A percentile compares a stretch with the other conserved stretches of the same genome.
These are phyloP conservation scores for Musca domestica DNA, from an alignment of 1,140 invertebrate species.

Conservation along the genomic window DNA sequence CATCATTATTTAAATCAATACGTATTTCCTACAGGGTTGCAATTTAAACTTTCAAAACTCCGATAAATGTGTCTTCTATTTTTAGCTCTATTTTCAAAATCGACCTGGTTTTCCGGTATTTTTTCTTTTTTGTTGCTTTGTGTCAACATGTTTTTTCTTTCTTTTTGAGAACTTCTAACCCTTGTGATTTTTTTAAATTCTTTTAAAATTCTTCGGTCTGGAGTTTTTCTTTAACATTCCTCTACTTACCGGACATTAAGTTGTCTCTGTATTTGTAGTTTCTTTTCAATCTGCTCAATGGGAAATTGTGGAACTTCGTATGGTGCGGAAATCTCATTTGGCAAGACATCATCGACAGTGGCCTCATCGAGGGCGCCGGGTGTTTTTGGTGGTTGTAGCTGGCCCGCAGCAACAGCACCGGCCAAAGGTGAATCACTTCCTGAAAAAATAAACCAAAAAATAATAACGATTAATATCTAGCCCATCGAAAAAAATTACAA, in stretches of 20 bases:
- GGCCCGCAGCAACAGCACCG: neutral
- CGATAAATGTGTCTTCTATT: too few relatives aligned
- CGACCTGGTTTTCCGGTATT: too few relatives aligned
- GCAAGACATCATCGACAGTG: constrained; percentile 53
- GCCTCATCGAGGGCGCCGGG: constrained; percentile 32
- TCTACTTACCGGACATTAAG: constrained; percentile 78
- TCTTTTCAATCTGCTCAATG: constrained; percentile 94
- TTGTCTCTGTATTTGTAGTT: constrained; percentile 86
- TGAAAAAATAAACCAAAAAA: constrained; percentile 7
- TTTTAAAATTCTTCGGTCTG: too few relatives aligned
- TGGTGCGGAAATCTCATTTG: constrained; percentile 88
- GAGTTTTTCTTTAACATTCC: neutral
- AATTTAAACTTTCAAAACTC: too few relatives aligned
- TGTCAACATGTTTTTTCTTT: too few relatives aligned
- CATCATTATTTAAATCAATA: too few relatives aligned
- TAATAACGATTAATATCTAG: neutral
- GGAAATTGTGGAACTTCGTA: constrained; percentile 96
- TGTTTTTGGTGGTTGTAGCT: constrained; percentile 8
- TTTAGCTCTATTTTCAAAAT: too few relatives aligned
- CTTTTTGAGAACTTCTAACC: too few relatives aligned
- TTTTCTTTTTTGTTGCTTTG: too few relatives aligned
- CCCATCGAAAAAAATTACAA: neutral
- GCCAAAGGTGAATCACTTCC: constrained; percentile 24
- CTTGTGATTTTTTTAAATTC: too few relatives aligned
- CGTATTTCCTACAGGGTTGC: too few relatives aligned